A percentile compares a stretch with the other conserved stretches of the same genome.
Conservation (phyloP, 2,113 vertebrate species). For the Tor tambroides region DNA sequence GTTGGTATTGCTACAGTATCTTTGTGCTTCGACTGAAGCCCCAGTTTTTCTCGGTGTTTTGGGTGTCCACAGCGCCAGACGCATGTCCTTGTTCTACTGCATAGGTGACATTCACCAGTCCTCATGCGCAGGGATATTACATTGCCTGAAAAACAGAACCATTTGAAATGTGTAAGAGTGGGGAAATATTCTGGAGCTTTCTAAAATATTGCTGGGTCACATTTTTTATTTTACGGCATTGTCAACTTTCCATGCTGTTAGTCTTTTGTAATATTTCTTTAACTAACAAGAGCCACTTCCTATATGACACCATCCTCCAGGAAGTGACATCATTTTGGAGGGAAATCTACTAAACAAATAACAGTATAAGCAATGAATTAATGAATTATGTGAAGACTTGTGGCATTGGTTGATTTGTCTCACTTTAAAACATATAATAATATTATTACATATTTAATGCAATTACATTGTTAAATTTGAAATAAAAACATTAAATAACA, state of each 20-base stretch:
- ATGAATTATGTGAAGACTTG: background rate
- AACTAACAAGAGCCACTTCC: background rate
- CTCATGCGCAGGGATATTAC: slow-evolving; percentile 37
- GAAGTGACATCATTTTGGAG: background rate
- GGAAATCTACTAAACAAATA: background rate
- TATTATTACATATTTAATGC: too few relatives aligned
- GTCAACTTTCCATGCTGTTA: background rate
- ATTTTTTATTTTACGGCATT: background rate
- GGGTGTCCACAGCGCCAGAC: slow-evolving; percentile 4
- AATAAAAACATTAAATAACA: too few relatives aligned
- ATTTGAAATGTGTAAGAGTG: background rate
- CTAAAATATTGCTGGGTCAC: background rate
- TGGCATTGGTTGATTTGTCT: background rate
- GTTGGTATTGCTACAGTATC: slow-evolving; percentile 63
- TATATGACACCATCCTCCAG: background rate
- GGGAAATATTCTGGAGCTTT: background rate
- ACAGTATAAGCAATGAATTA: background rate
- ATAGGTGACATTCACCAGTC: slow-evolving; percentile 46
- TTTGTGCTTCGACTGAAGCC: slow-evolving; percentile 51
- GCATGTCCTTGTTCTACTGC: slow-evolving; percentile 47
- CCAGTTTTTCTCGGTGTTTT: slow-evolving; percentile 2
- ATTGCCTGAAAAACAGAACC: slow-evolving; percentile 48
- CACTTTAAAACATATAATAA: background rate
- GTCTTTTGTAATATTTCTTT: background rate
- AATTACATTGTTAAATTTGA: too few relatives aligned